These are phyloP conservation scores for Drosophila azteca DNA, from an alignment of 1,140 invertebrate species.

Conservation along the genomic window DNA sequence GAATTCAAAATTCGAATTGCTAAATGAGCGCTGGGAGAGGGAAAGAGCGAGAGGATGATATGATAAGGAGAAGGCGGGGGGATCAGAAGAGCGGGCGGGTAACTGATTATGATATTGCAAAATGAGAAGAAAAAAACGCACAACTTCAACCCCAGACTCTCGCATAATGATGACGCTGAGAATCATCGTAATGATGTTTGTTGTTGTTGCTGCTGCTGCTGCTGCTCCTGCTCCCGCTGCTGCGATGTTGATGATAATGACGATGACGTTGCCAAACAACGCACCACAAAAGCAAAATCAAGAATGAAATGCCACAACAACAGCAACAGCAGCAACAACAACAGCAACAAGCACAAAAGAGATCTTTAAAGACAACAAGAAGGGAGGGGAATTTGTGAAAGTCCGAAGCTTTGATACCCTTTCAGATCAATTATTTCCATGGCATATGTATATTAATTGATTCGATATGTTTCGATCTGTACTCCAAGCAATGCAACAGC, in stretches of 20 bases:
- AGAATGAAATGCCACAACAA: slow-evolving; percentile 74
- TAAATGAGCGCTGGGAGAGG: slow-evolving; percentile 23
- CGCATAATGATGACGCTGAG: slow-evolving; percentile 61
- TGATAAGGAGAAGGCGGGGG: background rate
- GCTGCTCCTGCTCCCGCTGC: background rate
- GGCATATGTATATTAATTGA: no score
- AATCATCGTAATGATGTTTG: slow-evolving; percentile 51
- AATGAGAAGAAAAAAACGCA: slow-evolving; percentile 41
- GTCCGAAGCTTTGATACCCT: no score
- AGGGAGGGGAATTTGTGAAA: no score
- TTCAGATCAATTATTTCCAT: no score
- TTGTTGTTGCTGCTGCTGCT: background rate
- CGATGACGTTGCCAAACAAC: slow-evolving; percentile 75
- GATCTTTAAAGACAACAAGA: no score
- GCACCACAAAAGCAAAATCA: slow-evolving; percentile 51
- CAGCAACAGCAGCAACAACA: slow-evolving; percentile 32
- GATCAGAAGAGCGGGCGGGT: slow-evolving; percentile 12
- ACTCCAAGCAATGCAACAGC: no score
- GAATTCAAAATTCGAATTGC: slow-evolving; percentile 44
- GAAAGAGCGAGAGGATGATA: background rate
- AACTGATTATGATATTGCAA: slow-evolving; percentile 76
- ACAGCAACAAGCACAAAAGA: slow-evolving; percentile 2
- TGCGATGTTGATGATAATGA: slow-evolving; percentile 30
- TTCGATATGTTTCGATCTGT: no score
- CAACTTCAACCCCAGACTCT: slow-evolving; percentile 47